These are phyloP conservation scores for Typhlichthys eigenmanni DNA, from an alignment of 2,797 vertebrate genomes.

Conservation along the genomic window DNA sequence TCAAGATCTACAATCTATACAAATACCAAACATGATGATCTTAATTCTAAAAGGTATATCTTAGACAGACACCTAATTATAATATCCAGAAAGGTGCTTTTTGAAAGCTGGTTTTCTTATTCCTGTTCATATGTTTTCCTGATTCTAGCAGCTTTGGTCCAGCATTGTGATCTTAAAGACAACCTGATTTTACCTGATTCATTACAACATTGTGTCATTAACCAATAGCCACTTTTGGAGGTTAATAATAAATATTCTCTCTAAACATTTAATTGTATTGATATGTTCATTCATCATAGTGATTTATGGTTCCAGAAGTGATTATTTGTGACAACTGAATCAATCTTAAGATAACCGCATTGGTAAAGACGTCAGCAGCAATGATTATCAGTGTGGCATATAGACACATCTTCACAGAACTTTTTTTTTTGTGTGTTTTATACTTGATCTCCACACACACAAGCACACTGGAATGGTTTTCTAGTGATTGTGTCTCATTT, in stretches of 20 bases:
- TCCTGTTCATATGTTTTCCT: too few species aligned
- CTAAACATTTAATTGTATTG: conserved; percentile 57
- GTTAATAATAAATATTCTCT: conserved; percentile 46
- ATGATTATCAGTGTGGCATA: conserved; percentile 14
- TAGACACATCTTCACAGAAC: conserved; percentile 18
- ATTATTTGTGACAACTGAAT: conserved; percentile 64
- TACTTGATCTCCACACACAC: conserved; percentile 12
- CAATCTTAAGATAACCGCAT: conserved; percentile 26
- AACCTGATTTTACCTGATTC: not conserved
- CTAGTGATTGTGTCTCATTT: too few species aligned
- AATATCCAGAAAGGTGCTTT: not conserved
- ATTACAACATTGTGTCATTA: conserved; percentile 26
- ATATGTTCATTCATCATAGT: conserved; percentile 42
- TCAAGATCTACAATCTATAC: too few species aligned
- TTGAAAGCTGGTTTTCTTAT: too few species aligned
- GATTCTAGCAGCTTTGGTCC: too few species aligned
- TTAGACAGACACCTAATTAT: too few species aligned
- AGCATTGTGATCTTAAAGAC: too few species aligned
- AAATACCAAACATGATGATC: too few species aligned
- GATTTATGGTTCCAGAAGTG: conserved; percentile 56
- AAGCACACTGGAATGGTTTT: too few species aligned
- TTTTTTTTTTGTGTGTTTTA: conserved; percentile 35
- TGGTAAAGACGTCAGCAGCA: conserved; percentile 38
- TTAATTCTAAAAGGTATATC: too few species aligned
- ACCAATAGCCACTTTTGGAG: conserved; percentile 32